Base-by-base conservation (phyloP, 2,888 invertebrate species). In the Aricia artaxerxes region DNA sequence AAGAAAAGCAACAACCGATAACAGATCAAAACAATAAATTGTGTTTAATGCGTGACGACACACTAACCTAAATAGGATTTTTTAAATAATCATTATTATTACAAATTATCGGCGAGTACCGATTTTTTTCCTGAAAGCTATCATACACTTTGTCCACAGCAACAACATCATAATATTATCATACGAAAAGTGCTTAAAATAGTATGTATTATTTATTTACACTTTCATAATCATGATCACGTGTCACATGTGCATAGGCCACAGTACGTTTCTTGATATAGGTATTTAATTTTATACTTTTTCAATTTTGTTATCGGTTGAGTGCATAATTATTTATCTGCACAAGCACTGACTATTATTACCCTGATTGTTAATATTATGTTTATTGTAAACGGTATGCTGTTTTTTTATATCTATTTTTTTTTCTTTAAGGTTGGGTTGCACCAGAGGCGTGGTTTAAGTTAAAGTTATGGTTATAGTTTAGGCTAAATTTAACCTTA, bases 11-110 rank as follows among this genome's bases (percentile, higher is more conserved):
- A 35, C 6, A 57, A 49, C 2, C 13, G 76, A 76, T 76, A 76
- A 76, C 13, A 53, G 76, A 76, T 53, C 76, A 76, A 76, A 76
- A 76, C 76, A 76, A 53, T 35, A 53, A 13, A 16, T 44, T 16
- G 9, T 4, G 49, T 75, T 75, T 49, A 76, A n/a, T 76, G n/a
- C 35, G 76, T 76, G 76, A 53, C 76, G 76, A 35, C 75, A 75
- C 49, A 75, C 44, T 44, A 49, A 75, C 49, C 24, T 44, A 9
- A 75, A 44, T 53, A 75, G 13, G 13, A 69, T 69, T 13, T 69
- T 13, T 16, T 69, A 35, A 35, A 13, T 13, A 4, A 31, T 11
- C 2, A 24, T 9, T n/a, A 24, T n/a, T 60, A 60, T 4, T 60
- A 60, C n/a, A 60, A 53, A 53, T 53, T 53, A 53, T 53, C 53